These are phyloP conservation scores for Centropyge bicolor DNA, from an alignment of 2,797 vertebrate species.

Conservation along the genomic window DNA sequence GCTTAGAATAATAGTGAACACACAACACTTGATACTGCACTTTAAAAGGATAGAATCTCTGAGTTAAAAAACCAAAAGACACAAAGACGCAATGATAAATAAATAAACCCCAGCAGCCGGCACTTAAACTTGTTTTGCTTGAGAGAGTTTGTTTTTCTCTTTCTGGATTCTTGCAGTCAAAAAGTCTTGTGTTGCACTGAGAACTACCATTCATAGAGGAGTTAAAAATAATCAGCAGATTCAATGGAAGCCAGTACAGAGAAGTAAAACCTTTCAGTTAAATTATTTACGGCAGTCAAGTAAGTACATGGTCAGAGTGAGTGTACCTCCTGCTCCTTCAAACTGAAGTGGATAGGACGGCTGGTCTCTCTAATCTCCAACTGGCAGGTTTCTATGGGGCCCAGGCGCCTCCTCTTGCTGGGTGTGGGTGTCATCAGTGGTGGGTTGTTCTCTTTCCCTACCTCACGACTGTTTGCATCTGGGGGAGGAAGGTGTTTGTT, in stretches of 20 bases:
- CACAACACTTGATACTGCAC: conserved; percentile 1
- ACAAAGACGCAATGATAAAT: conserved; percentile 29
- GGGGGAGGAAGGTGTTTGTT: conserved; percentile 16
- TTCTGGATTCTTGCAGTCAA: conserved; percentile 16
- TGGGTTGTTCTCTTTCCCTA: conserved; percentile 80
- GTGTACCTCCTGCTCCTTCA: conserved; percentile 71
- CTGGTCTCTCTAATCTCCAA: conserved; percentile 76
- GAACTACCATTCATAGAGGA: conserved; percentile 11
- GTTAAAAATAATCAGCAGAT: conserved; percentile 52
- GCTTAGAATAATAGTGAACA: not conserved
- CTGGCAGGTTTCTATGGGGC: conserved; percentile 55
- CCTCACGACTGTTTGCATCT: conserved; percentile 63
- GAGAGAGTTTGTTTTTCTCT: conserved; percentile 18
- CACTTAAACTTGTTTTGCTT: conserved; percentile 4
- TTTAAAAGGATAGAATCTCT: not conserved
- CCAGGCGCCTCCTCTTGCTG: conserved; percentile 78
- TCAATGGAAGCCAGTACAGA: conserved; percentile 33
- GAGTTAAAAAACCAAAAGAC: not conserved
- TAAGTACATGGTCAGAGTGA: conserved; percentile 26
- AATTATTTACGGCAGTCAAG: conserved; percentile 63
- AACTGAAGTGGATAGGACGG: conserved; percentile 41
- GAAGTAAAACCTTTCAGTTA: conserved; percentile 56
- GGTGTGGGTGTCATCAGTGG: conserved; percentile 52
- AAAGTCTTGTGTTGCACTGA: not conserved
- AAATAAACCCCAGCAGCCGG: conserved; percentile 22